Percentiles rank a stretch among this genome's conserved stretches.
Evolutionary conservation across 2,888 invertebrate genomes (phyloP).

Genomic region (Dasysyrphus albostriatus): DNA sequence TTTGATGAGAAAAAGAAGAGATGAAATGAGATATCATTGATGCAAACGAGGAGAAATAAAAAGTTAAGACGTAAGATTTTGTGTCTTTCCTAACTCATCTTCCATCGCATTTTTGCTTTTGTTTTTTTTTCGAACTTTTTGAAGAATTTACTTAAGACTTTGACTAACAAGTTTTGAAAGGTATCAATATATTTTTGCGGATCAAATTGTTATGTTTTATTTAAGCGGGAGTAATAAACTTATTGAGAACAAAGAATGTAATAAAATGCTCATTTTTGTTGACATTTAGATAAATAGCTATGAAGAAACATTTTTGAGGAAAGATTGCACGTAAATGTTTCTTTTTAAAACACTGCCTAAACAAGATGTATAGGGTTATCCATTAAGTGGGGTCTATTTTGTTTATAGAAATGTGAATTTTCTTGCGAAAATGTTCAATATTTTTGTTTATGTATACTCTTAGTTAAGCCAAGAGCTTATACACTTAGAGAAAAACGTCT

Average conservation of each 20-base stretch:
- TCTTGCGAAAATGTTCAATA: no score
- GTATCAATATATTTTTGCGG: background rate
- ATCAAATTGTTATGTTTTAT: background rate
- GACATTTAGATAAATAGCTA: no score
- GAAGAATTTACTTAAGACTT: background rate
- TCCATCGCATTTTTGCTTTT: background rate
- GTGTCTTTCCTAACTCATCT: background rate
- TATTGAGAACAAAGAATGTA: background rate
- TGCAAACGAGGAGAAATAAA: constrained; percentile 37
- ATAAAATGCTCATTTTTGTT: background rate
- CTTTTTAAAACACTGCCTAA: no score
- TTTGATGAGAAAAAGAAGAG: constrained; percentile 49
- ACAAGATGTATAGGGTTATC: no score
- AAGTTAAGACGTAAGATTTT: constrained; percentile 22
- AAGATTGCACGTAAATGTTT: no score
- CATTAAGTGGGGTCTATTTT: no score
- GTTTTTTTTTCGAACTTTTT: background rate
- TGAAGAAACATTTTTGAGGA: no score
- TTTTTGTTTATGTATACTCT: no score
- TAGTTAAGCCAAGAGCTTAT: no score
- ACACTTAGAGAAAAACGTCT: no score
- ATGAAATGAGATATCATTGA: constrained; percentile 60
- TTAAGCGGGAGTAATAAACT: background rate
- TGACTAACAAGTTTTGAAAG: background rate
- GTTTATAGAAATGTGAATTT: no score